Base-by-base conservation (phyloP, 2,113 vertebrate genomes). In the Craseonycteris thonglongyai region DNA sequence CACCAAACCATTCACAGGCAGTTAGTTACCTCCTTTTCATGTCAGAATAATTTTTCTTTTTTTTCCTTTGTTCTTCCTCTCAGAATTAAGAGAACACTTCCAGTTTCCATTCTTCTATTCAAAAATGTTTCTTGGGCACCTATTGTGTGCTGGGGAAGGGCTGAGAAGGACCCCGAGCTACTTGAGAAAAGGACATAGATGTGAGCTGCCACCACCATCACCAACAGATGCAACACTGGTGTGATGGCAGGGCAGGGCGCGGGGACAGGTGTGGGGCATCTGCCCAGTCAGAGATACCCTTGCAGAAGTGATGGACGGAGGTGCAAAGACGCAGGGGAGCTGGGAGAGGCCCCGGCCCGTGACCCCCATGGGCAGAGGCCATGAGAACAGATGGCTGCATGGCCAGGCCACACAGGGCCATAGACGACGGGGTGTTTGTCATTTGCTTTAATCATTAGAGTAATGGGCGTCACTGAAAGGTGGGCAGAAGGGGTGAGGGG, bases 181-280 rank as follows among this genome's bases (percentile, higher is more conserved):
- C 6, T 59, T 5, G 15, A 47, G 15, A n/a, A n/a, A n/a, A 54
- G 9, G 66, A 33, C 49, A 40, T 6, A 47, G 71, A 61, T 9
- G 54, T 22, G 4, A 30, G 40, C 13, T 33, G 66, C 28, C 24
- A 22, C 2, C 0, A 28, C 3, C 5, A 15, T 1, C 30, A n/a
- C 6, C 28, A 4, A 28, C 15, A 1, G 38, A 6, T 0, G 22
- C 1, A 2, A n/a, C 40, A 9, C n/a, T 6, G 22, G 28, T 5
- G 19, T 13, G 13, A 51, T 0, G 24, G 16, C 5, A n/a, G 28
- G 0, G 11, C 19, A 28, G 7, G 40, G 61, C 2, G 1, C n/a
- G 16, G 38, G 6, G 24, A 51, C 30, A 56, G 26, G 19, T 1
- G 4, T 1, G 35, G 9, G 22, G 13, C 4, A 18, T 18, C 19